Conservation (phyloP, 2,113 vertebrate genomes). For the Bolborhynchus lineola region DNA sequence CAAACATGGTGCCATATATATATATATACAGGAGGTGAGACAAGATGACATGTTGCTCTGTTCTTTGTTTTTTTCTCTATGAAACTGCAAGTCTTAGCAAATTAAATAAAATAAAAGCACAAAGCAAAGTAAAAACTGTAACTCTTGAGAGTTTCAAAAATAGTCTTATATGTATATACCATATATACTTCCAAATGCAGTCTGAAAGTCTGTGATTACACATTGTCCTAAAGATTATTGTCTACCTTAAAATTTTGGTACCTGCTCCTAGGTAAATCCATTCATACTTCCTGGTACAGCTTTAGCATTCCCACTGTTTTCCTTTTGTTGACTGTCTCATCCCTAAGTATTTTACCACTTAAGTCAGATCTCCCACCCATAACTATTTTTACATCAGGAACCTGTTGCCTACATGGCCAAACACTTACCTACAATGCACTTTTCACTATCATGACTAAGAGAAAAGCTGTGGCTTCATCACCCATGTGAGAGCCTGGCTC, state of each 20-base stretch:
- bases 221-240: neutral
- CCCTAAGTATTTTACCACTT: neutral
- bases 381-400: neutral
- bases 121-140: neutral
- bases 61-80: neutral
- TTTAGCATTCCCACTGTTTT: neutral
- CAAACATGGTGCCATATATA: neutral
- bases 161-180: neutral
- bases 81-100: neutral
- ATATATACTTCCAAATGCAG: neutral
- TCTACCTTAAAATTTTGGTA: neutral
- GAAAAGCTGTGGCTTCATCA: accelerated
- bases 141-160: neutral
- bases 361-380: neutral
- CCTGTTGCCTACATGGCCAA: neutral
- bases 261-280: neutral
- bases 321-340: neutral
- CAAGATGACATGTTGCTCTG: neutral
- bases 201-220: neutral
- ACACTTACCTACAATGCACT: neutral
- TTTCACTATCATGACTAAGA: neutral
- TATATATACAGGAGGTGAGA: neutral
- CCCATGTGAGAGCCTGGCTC: neutral
- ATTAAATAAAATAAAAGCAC: neutral
- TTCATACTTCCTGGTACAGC: neutral